phyloP scores from a whole-genome alignment of 2,113 vertebrate species.

The Aplodontia rufa region DNA sequence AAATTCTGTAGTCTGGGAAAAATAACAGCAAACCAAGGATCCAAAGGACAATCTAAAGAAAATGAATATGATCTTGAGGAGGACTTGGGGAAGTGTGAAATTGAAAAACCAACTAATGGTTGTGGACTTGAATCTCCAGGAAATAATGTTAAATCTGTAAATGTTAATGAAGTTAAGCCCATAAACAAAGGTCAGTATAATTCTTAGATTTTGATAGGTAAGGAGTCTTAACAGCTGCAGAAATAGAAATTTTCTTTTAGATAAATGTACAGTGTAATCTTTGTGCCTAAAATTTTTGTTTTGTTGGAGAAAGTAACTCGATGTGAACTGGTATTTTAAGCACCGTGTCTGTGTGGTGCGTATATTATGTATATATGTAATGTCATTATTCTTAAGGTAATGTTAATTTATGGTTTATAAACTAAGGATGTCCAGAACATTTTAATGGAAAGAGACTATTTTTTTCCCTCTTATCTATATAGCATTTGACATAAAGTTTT shows the following conservation, averaged over 20 bases:
- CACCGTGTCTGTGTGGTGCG: no score
- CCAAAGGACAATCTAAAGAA: slow-evolving; percentile 83
- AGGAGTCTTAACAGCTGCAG: background rate
- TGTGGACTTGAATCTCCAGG: slow-evolving; percentile 33
- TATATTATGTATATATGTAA: background rate
- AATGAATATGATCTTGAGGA: slow-evolving; percentile 74
- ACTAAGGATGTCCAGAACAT: background rate
- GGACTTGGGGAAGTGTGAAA: slow-evolving; percentile 70
- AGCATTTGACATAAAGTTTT: slow-evolving; percentile 10
- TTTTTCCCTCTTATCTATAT: background rate
- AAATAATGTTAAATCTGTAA: slow-evolving; percentile 54
- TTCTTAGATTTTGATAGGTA: slow-evolving; percentile 19
- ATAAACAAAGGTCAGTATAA: slow-evolving; percentile 84
- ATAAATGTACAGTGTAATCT: background rate
- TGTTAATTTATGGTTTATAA: slow-evolving; percentile 31
- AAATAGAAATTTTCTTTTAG: slow-evolving; percentile 18
- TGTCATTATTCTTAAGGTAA: background rate
- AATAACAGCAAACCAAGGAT: slow-evolving; percentile 83
- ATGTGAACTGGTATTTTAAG: background rate
- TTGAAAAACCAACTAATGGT: slow-evolving; percentile 65
- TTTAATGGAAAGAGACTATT: slow-evolving; percentile 10
- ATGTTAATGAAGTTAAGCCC: slow-evolving; percentile 79
- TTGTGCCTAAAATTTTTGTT: background rate
- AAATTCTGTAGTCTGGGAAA: slow-evolving; percentile 95
- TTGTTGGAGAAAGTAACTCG: slow-evolving; percentile 8